Evolutionary conservation across 2,797 vertebrate species (phyloP).

Genomic region (Galago senegalensis): DNA sequence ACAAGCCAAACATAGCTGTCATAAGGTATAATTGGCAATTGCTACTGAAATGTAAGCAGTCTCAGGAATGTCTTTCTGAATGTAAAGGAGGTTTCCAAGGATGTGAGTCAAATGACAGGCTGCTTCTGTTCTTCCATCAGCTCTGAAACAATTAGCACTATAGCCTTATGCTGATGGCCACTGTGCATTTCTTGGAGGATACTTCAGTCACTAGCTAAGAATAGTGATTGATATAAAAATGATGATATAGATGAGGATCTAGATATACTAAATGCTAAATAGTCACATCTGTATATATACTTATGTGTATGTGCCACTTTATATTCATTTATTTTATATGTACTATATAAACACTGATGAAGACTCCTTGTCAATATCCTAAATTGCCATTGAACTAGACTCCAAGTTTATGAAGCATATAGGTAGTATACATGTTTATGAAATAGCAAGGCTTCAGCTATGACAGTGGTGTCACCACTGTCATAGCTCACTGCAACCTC

Average conservation of each 20-base stretch:
- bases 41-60: not conserved
- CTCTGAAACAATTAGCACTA: not conserved
- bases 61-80: not conserved
- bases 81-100: not conserved
- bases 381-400: conserved; percentile 23
- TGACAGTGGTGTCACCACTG: not conserved
- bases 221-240: not conserved
- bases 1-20: not conserved
- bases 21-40: rapidly evolving
- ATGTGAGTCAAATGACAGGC: not conserved
- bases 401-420: not conserved
- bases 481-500: not conserved
- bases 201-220: not conserved
- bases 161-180: not conserved
- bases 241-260: not conserved
- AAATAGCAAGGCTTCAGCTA: not conserved
- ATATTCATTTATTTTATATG: not conserved
- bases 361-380: not conserved
- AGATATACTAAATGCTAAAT: not conserved
- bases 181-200: not conserved
- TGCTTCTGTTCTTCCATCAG: not conserved
- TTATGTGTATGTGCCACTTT: not conserved
- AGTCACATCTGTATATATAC: not conserved
- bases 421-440: not conserved
- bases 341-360: not conserved